Evolutionary conservation across 2,113 vertebrate species (phyloP), one percentile per base, ranked within the genome.

Genomic region (Montifringilla adamsi): DNA sequence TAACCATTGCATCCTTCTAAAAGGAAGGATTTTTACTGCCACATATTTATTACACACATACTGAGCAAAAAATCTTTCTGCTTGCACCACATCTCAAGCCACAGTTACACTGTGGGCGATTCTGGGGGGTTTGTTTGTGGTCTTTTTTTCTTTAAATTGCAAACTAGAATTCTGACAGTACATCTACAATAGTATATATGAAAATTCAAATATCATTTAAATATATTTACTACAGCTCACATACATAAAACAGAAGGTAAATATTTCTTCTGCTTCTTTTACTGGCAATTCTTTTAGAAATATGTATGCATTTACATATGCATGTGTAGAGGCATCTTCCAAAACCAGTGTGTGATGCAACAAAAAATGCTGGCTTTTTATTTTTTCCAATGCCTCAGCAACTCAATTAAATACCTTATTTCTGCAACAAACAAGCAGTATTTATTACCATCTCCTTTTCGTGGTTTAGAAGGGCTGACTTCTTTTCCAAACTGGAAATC

Each of bases 391-490:
- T 4, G 15, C 2, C 6, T 66, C 41, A 75, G 4, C 6, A 69
- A 74, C 39, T 72, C 46, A 67, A 26, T 20, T 19, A 59, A 64
- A 52, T 5, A 66, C 9, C 14, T 83, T 39, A 76, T 39, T 91
- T 80, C 68, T 91, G 30, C 35, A 85, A 63, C 43, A 87, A 94
- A 72, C 35, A 84, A 75, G 49, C 35, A 70, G 33, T 13, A 37
- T 72, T 87, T 33, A 43, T 97, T 98, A 98, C 98, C 98, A 10
- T 98, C 97, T 97, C 89, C 97, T 86, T 88, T 97, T 53, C 10
- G 95, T 79, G 93, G 41, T 85, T 95, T 96, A 43, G 87, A 46
- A 89, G 90, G 52, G 79, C 64, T 95, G 78, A 83, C 87, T 72
- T 97, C 97, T 86, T 47, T 95, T 77, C 96, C 97, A 59, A 93